Conservation (phyloP, 2,888 invertebrate species). For the Marasmarcha lunaedactyla region DNA sequence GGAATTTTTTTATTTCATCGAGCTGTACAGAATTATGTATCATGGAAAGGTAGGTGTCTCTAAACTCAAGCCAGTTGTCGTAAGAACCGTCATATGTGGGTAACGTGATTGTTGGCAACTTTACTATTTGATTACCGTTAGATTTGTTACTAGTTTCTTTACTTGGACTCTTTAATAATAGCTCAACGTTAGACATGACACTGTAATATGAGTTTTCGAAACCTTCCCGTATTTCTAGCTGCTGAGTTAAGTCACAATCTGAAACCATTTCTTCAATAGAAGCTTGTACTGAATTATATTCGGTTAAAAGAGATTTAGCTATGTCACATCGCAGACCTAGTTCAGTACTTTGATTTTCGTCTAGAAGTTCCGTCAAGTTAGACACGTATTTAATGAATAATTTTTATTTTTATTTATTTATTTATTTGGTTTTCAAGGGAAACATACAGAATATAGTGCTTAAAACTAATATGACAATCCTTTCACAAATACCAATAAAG, state of each 20-base stretch:
- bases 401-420: too few species aligned
- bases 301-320: constrained; percentile 2
- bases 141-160: constrained; percentile 2
- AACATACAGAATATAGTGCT: too few species aligned
- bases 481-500: too few species aligned
- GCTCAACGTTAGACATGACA: not conserved
- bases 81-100: constrained; percentile 8
- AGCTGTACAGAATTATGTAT: constrained; percentile 7
- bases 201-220: constrained; percentile 3
- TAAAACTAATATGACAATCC: too few species aligned
- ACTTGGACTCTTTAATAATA: constrained; percentile 1
- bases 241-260: constrained; percentile 1
- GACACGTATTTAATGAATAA: constrained; percentile 1
- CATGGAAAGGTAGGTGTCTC: constrained; percentile 9
- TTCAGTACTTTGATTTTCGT: constrained; percentile 1
- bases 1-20: constrained; percentile 11
- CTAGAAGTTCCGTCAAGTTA: not conserved
- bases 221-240: constrained; percentile 3
- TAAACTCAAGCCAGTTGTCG: constrained; percentile 10
- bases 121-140: constrained; percentile 4
- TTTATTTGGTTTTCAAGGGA: too few species aligned
- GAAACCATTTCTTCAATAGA: constrained; percentile 2
- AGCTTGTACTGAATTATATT: constrained; percentile 1
- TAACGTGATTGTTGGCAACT: constrained; percentile 4
- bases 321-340: not conserved